phyloP scores from a whole-genome alignment of 2,888 invertebrate species.

The Spodoptera littoralis region DNA sequence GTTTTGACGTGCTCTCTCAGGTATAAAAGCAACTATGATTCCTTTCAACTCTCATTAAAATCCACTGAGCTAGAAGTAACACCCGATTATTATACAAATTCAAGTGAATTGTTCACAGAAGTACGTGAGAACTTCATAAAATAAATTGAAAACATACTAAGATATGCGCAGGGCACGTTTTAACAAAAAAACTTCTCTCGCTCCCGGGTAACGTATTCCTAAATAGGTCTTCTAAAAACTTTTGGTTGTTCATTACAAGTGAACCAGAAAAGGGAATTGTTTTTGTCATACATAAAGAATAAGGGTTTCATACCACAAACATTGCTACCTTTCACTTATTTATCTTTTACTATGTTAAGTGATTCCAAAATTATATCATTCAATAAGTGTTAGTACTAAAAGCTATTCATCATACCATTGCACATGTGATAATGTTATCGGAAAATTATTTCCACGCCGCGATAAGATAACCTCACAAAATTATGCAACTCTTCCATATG shows the following conservation, averaged over 20 bases:
- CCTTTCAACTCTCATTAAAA: not conserved
- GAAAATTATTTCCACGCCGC: conserved; percentile 12
- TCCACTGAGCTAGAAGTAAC: not conserved
- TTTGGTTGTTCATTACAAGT: conserved; percentile 24
- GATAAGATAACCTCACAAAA: conserved; percentile 28
- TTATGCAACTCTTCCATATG: not conserved
- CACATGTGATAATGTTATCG: conserved; percentile 28
- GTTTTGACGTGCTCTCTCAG: not conserved
- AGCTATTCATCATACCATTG: conserved; percentile 17
- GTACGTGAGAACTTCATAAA: conserved; percentile 21
- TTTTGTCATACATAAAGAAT: conserved; percentile 10
- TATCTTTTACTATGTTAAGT: not conserved
- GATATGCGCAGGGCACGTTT: conserved; percentile 15
- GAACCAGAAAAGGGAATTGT: conserved; percentile 4
- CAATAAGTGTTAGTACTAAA: conserved; percentile 15
- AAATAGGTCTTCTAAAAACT: conserved; percentile 39
- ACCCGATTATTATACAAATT: conserved; percentile 3
- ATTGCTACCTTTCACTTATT: not conserved
- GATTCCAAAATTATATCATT: not conserved
- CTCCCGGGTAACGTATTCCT: conserved; percentile 9
- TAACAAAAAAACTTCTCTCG: conserved; percentile 14
- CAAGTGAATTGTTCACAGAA: conserved; percentile 23
- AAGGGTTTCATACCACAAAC: not conserved
- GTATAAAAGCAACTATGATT: not conserved
- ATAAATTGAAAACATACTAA: conserved; percentile 31